phyloP scores from a whole-genome alignment of 2,797 vertebrate species.

The Xiphorhynchus erythropygius region DNA sequence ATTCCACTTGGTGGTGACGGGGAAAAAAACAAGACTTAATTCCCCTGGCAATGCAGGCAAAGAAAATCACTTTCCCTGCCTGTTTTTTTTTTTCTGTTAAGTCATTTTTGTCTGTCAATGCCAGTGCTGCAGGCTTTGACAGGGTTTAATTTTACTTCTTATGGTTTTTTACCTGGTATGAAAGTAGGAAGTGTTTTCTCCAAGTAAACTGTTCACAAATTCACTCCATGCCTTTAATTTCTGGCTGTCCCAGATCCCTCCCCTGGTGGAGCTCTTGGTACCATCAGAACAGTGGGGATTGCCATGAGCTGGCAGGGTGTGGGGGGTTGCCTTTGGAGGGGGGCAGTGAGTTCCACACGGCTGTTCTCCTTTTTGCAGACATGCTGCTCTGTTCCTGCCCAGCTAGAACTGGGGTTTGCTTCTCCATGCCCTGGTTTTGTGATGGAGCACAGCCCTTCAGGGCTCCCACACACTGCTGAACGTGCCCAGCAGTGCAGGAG shows the following conservation, averaged over 20 bases:
- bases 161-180: neutral
- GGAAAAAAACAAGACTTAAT: slow-evolving; percentile 75
- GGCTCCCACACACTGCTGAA: neutral
- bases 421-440: neutral
- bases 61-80: slow-evolving; percentile 70
- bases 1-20: slow-evolving; percentile 69
- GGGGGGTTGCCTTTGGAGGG: neutral
- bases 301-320: neutral
- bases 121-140: neutral
- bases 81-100: slow-evolving; percentile 16
- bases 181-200: slow-evolving; percentile 8
- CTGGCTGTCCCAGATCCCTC: neutral
- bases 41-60: slow-evolving; percentile 66
- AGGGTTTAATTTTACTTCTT: neutral
- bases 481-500: neutral
- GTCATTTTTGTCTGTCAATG: slow-evolving; percentile 54
- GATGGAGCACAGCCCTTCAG: neutral
- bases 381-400: neutral
- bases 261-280: neutral
- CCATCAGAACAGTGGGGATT: no score
- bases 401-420: neutral
- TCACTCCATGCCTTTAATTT: neutral
- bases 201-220: neutral
- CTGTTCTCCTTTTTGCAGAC: neutral
- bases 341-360: neutral